phyloP scores from a whole-genome alignment of 23 tunicate species.

The Pegea sp. region DNA sequence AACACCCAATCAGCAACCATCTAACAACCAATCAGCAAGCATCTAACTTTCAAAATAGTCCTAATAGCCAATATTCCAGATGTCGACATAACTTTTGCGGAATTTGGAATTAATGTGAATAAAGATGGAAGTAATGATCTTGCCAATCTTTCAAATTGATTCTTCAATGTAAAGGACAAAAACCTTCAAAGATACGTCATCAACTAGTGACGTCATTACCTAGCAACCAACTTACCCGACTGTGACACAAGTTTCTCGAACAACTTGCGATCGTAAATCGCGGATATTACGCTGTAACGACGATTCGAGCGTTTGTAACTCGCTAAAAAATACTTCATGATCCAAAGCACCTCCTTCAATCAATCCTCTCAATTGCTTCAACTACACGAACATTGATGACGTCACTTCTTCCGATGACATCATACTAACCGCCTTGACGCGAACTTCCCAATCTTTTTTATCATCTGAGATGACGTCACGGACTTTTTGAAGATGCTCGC shows the following conservation, averaged over 20 bases:
- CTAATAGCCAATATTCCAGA: constrained; percentile 54
- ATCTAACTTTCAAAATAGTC: constrained; percentile 43
- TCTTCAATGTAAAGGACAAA: constrained; percentile 28
- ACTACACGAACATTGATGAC: constrained; percentile 8
- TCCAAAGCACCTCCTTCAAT: constrained; percentile 40
- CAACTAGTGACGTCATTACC: not conserved
- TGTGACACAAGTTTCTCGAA: constrained; percentile 77
- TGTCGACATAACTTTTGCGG: constrained; percentile 63
- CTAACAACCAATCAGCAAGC: too few species aligned
- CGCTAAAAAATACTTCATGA: constrained; percentile 40
- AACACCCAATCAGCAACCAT: too few species aligned
- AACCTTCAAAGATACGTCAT: not conserved
- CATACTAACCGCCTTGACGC: constrained; percentile 64
- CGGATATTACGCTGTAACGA: constrained; percentile 37
- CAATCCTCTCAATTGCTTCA: constrained; percentile 32
- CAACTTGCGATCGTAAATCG: constrained; percentile 85
- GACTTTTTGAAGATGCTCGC: constrained; percentile 32
- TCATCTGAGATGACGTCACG: constrained; percentile 36
- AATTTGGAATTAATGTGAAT: constrained; percentile 42
- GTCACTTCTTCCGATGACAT: too few species aligned
- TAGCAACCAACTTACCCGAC: constrained; percentile 37
- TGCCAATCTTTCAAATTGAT: constrained; percentile 68
- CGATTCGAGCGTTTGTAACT: constrained; percentile 47
- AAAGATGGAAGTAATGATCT: constrained; percentile 33
- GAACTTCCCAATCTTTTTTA: constrained; percentile 74